Evolutionary conservation across 2,113 vertebrate genomes (phyloP).

Genomic region (cattle (Bos taurus)): ARS-UCD2.0 NC_037346.1:3389501-3390000

Average conservation of each 20-base stretch:
- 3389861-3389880: too few species aligned
- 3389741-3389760: not conserved
- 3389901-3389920: too few species aligned
- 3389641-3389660: not conserved
- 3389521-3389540: not conserved
- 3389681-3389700: not conserved
- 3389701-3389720: not conserved
- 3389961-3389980: not conserved
- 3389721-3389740: not conserved
- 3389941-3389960: not conserved
- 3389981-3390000: not conserved
- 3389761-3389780: not conserved
- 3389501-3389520: not conserved
- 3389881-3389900: too few species aligned
- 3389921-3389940: not conserved
- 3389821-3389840: too few species aligned
- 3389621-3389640: not conserved
- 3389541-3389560: not conserved
- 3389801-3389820: too few species aligned
- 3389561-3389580: not conserved
- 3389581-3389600: not conserved
- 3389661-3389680: not conserved
- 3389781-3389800: not conserved
- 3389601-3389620: not conserved
- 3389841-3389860: too few species aligned